These are phyloP conservation scores for Rambutsinella grinnellia DNA, from an alignment of 2,888 invertebrate species.

Conservation along the genomic window DNA sequence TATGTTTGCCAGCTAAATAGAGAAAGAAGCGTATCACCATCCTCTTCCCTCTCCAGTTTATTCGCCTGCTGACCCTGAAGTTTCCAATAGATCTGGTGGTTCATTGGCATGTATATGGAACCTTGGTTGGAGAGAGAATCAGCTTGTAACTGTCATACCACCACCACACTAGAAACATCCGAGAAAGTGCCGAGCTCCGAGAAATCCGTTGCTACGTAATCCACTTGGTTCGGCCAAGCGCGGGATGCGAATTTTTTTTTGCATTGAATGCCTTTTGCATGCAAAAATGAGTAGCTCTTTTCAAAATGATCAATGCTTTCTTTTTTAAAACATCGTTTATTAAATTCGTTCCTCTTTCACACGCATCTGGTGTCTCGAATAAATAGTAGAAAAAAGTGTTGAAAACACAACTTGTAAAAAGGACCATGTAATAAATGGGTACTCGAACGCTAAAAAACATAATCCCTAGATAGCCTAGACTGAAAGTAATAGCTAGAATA, in stretches of 20 bases:
- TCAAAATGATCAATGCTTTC: too few relatives aligned
- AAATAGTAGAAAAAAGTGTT: conserved; percentile 42
- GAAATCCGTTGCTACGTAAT: conserved; percentile 39
- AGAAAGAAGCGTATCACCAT: conserved; percentile 12
- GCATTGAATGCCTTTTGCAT: too few relatives aligned
- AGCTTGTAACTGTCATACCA: conserved; percentile 49
- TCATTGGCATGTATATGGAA: conserved; percentile 47
- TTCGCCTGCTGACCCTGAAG: conserved; percentile 53
- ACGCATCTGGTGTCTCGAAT: conserved; percentile 27
- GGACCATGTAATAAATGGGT: conserved; percentile 18
- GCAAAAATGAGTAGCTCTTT: too few relatives aligned
- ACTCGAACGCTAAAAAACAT: conserved; percentile 41
- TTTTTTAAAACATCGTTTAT: too few relatives aligned
- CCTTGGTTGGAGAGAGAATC: conserved; percentile 2
- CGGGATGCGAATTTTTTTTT: too few relatives aligned
- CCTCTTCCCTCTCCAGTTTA: conserved; percentile 13
- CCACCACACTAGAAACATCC: conserved; percentile 18
- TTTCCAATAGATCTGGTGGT: conserved; percentile 45
- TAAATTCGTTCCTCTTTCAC: too few relatives aligned
- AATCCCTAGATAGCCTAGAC: not conserved
- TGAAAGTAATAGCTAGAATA: not conserved
- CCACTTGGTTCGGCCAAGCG: conserved; percentile 50
- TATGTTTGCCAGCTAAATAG: not conserved
- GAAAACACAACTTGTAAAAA: not conserved
- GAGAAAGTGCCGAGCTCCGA: conserved; percentile 43